Evolutionary conservation across 2,797 vertebrate species (phyloP), one percentile per base, ranked within the genome.

Genomic region (Anomalospiza imberbis): DNA sequence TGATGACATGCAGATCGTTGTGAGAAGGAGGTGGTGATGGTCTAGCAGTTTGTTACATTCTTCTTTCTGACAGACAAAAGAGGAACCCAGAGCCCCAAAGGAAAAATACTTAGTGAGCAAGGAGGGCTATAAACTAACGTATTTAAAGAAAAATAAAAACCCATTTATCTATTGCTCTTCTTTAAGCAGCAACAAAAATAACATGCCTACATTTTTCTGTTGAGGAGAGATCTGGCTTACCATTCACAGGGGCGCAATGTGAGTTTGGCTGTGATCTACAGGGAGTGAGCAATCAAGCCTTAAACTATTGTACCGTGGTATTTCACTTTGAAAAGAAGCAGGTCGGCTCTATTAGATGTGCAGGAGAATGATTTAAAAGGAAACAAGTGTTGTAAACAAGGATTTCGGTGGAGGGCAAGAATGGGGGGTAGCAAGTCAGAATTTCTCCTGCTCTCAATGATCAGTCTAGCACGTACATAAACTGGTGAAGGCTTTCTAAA

Each of bases 21-120:
- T 78, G 91, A 94, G 91, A 81, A 95, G 89, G 88, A 91, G 94
- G 88, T 90, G 94, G 83, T 9, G 17, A 93, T 90, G 93, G 94
- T 95, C 96, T 93, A 74, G 82, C 92, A 94, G 87, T 94, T 92
- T 88, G 62, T 62, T 93, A 72, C 65, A 54, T 85, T 87, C 94
- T 95, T 88, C 93, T 93, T 94, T 95, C 54, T 87, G 74, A 67
- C 5, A 91, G 93, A 91, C 71, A 95, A 91, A 96, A 96, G 89
- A 88, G 89, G 94, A 97, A 96, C 91, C 77, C 77, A 17, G 25
- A 61, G 38, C 38, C 82, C 60, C 53, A 74, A 55, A 95, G 65
- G 67, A 96, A 91, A 90, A 93, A 87, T 53, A 77, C 14, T 74
- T 21, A 53, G 40, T 68, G 53, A 86, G 38, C 21, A 68, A 83